Conservation (phyloP, 2,888 invertebrate species). For the Ephialtes manifestator region DNA sequence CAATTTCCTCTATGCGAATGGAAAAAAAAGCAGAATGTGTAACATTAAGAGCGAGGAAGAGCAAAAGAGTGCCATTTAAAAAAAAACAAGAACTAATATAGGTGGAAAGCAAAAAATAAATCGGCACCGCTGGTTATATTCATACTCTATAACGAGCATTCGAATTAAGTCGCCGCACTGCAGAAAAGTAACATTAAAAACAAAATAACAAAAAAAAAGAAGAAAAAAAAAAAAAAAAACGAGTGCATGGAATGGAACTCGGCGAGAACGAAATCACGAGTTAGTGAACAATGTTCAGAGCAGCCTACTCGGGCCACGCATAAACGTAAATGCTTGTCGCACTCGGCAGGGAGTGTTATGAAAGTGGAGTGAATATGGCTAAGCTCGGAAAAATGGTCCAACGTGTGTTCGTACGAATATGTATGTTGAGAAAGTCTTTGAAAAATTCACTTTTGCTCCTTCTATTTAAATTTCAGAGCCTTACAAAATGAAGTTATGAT, state of each 20-base stretch:
- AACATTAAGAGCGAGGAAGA: neutral
- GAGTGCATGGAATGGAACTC: slow-evolving; percentile 27
- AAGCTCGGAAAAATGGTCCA: neutral
- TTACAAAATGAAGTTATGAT: neutral
- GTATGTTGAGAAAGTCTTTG: neutral
- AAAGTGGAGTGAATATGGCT: slow-evolving; percentile 8
- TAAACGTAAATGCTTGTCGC: slow-evolving; percentile 13
- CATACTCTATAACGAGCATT: neutral
- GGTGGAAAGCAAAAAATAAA: neutral
- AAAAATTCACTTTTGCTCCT: neutral
- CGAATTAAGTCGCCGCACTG: neutral
- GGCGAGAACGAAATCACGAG: slow-evolving; percentile 13
- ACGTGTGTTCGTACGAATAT: neutral
- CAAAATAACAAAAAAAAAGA: no score
- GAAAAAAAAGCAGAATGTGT: no score
- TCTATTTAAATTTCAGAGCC: neutral
- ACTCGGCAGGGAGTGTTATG: neutral
- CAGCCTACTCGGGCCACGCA: neutral
- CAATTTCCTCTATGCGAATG: no score
- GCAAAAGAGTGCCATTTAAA: neutral
- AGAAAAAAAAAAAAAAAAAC: neutral
- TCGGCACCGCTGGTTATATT: neutral
- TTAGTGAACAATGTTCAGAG: slow-evolving; percentile 14
- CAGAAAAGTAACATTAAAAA: neutral
- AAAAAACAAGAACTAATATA: neutral